Conservation (phyloP, 2,113 vertebrate species). For the Erythrolamprus reginae region DNA sequence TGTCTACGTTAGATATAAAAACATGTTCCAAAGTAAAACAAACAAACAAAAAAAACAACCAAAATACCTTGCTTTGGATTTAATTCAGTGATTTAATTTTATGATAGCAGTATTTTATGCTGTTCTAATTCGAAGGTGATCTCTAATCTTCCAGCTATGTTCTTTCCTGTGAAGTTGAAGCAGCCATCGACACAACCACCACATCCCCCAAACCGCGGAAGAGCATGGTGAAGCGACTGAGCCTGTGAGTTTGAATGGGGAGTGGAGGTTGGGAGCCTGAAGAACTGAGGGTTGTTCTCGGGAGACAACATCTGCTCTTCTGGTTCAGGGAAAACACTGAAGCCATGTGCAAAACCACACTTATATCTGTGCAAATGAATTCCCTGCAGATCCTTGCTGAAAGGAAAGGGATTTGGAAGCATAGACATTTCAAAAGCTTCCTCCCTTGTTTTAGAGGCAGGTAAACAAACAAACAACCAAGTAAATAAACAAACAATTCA, state of each 20-base stretch:
- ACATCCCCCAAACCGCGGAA: conserved; percentile 84
- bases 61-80: background rate
- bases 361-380: background rate
- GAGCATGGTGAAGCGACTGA: conserved; percentile 94
- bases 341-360: background rate
- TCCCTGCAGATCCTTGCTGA: background rate
- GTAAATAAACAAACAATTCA: background rate
- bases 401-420: background rate
- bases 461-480: background rate
- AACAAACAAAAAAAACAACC: too few species aligned
- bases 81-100: background rate
- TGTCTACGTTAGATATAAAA: background rate
- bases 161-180: conserved; percentile 84
- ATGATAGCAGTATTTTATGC: background rate
- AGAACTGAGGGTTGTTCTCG: background rate
- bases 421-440: background rate
- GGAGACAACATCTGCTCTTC: background rate
- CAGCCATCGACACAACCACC: conserved; percentile 75
- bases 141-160: conserved; percentile 72
- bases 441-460: background rate
- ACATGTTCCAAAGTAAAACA: background rate
- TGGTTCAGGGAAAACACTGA: background rate
- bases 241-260: conserved; percentile 77
- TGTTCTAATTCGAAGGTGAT: background rate
- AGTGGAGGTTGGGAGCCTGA: fast-evolving